These are phyloP conservation scores for Limnephilus auricula DNA, from an alignment of 2,888 invertebrate genomes.

Conservation along the genomic window DNA sequence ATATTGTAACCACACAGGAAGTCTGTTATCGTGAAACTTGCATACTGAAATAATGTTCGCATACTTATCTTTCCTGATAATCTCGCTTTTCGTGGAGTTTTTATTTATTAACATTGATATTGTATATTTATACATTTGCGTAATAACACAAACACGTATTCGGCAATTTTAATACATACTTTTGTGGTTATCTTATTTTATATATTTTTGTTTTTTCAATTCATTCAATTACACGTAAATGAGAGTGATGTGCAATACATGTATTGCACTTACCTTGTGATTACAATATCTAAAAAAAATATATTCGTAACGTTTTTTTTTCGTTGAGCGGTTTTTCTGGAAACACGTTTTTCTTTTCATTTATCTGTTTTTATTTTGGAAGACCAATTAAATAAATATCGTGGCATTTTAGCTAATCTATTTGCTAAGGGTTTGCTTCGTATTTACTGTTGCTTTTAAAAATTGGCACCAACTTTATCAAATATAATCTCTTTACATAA, in stretches of 20 bases:
- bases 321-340: background rate
- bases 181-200: no score
- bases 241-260: background rate
- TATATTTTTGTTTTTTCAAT: background rate
- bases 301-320: background rate
- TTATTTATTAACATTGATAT: background rate
- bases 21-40: constrained; percentile 11
- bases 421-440: background rate
- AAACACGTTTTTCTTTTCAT: background rate
- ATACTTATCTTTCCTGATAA: background rate
- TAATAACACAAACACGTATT: background rate
- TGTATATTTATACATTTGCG: constrained; percentile 2
- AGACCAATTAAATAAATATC: background rate
- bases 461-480: background rate
- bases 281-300: background rate
- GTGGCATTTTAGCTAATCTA: background rate
- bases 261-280: background rate
- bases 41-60: constrained; percentile 12
- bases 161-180: background rate
- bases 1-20: constrained; percentile 20
- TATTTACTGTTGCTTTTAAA: background rate
- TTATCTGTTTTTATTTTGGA: background rate
- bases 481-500: background rate
- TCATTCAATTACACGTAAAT: background rate
- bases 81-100: background rate